Base-by-base conservation (phyloP, 35 echinoderm and acorn worm genomes). In the Ophioderma brevispina region DNA sequence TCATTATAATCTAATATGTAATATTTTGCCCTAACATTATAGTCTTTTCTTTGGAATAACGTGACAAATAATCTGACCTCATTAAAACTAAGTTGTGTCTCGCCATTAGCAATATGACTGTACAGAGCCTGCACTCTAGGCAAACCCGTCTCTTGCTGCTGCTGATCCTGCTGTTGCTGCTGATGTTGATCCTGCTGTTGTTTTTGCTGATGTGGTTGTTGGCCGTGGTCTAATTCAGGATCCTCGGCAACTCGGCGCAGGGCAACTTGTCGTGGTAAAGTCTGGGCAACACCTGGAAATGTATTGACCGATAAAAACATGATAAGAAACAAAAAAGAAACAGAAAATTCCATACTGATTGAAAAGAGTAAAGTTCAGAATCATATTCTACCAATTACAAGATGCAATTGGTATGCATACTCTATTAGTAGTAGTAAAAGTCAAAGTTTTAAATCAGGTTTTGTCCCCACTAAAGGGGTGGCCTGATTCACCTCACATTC, bases 91-190 rank as follows among this genome's bases (percentile, higher is more conserved):
- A 97, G 89, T 55, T 97, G 95, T 31, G 63, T 97, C 1, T 94
- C 89, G 14, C 79, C 80, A 35, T 80, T 87, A 36, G 89, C 95
- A 23, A 64, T 33, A 55, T 97, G 95, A 21, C 64, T 81, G 82
- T 97, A 97, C 32, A 97, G 34, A 40, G 91, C 89, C 76, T 93
- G 88, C 8, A 97, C 95, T 77, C 59, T 92, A 88, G 64, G 94
- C 42, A 79, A 92, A 56, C 78, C 84, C 79, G 40, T 91, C 81
- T 17, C 34, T 40, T 15, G 38, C 75, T 0, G 19, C 52, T 52
- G 83, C 23, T 70, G 59, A 2, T 70, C 10, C 5, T 6, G 6
- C 59, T 70, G 59, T 25, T 70, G 59, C 23, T 25, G 15, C n/a
- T 8, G 15, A 8, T 70, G 59, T 25, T 70, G 55, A 0, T n/a